These are phyloP conservation scores for Chironomus riparius DNA, from an alignment of 2,888 invertebrate species.

Conservation along the genomic window DNA sequence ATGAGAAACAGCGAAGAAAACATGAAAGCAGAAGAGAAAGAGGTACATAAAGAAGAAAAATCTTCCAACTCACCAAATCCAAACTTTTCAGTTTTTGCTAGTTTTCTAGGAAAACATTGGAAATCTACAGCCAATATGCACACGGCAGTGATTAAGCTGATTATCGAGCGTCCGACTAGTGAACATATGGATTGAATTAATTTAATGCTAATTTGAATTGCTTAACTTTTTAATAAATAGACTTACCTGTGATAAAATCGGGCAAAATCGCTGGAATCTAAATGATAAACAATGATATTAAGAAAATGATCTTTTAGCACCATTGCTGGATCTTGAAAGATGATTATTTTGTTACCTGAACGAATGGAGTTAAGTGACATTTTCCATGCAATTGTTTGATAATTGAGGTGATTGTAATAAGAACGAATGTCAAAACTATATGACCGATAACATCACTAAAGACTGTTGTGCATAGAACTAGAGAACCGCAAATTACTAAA, in stretches of 20 bases:
- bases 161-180: conserved; percentile 55
- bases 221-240: neutral
- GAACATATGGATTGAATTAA: neutral
- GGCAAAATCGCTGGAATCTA: conserved; percentile 34
- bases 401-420: conserved; percentile 28
- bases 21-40: neutral
- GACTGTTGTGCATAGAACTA: conserved; percentile 50
- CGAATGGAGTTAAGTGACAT: conserved; percentile 31
- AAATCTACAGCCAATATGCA: conserved; percentile 95
- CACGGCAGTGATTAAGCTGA: conserved; percentile 63
- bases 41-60: no score
- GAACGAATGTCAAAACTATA: conserved; percentile 30
- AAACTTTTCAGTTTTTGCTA: conserved; percentile 78
- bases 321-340: no score
- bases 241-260: conserved; percentile 47
- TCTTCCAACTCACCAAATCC: conserved; percentile 53
- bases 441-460: conserved; percentile 40
- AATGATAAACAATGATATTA: no score
- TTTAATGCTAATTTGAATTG: neutral
- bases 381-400: conserved; percentile 24
- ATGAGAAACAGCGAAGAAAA: neutral
- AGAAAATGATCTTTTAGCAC: no score
- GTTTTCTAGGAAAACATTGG: conserved; percentile 67
- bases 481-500: conserved; percentile 46
- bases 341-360: conserved; percentile 29